A percentile compares a stretch with the other conserved stretches of the same genome.
These are phyloP conservation scores for Zosterops lateralis DNA, from an alignment of 2,113 vertebrate species.

Conservation along the genomic window DNA sequence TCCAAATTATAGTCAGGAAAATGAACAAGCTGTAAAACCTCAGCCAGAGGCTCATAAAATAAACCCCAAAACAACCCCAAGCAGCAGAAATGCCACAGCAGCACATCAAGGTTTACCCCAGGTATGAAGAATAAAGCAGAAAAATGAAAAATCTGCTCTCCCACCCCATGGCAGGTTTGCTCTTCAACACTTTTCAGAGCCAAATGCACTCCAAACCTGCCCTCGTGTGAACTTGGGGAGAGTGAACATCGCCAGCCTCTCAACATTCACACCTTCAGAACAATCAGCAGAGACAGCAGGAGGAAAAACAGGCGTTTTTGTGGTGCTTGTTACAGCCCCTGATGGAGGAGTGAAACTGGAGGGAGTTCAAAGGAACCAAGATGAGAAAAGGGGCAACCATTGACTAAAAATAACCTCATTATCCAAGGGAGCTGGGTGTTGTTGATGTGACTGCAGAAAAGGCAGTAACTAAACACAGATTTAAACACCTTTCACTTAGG, in stretches of 20 bases:
- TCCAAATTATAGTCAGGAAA: not conserved
- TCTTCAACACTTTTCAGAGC: not conserved
- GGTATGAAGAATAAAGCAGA: not conserved
- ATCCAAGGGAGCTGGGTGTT: not conserved
- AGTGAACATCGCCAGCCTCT: not conserved
- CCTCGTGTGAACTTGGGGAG: not conserved
- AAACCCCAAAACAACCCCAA: not conserved
- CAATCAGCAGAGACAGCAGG: not conserved
- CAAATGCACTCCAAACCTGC: not conserved
- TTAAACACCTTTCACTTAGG: not conserved
- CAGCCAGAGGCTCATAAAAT: not conserved
- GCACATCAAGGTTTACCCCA: not conserved
- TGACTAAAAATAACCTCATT: not conserved
- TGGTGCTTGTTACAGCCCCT: not conserved
- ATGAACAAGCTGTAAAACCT: not conserved
- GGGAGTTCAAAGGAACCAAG: not conserved
- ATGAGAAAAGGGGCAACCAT: not conserved
- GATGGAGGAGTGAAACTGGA: not conserved
- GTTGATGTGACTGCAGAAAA: not conserved
- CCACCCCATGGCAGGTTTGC: not conserved
- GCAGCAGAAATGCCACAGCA: not conserved
- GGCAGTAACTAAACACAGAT: not conserved
- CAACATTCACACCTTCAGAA: not conserved
- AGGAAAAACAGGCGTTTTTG: not conserved
- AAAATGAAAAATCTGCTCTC: not conserved